Base-by-base conservation (phyloP, 1,140 invertebrate species). In the Rhizoglyphus robini region DNA sequence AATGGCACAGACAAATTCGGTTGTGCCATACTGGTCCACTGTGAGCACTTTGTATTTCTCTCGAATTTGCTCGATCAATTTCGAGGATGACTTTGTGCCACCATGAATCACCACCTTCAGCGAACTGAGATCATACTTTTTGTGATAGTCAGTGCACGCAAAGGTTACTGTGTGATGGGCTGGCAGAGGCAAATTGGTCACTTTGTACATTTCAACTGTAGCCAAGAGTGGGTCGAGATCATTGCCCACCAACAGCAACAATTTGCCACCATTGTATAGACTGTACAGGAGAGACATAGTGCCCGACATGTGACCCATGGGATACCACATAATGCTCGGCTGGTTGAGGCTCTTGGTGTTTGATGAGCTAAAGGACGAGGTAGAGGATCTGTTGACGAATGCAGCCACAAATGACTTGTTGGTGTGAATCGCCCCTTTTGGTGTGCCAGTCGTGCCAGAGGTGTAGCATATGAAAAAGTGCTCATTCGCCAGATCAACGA, bases 371-470 rank as follows among this genome's bases (percentile, higher is more conserved):
- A 30, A 18, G 29, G 15, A 13, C 18, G 20, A 2, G 59, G 29
- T 15, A 62, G 18, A 2, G 27, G 13, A 30, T n/a, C 23, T 48
- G 32, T 62, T 69, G 74, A 76, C 72, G 77, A 78, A 46, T n/a
- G n/a, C n/a, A n/a, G n/a, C n/a, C n/a, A n/a, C n/a, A n/a, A n/a
- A n/a, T n/a, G n/a, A n/a, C n/a, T n/a, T n/a, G n/a, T n/a, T n/a
- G n/a, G n/a, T n/a, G n/a, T n/a, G n/a, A n/a, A n/a, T n/a, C n/a
- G n/a, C n/a, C n/a, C n/a, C n/a, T n/a, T n/a, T n/a, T n/a, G n/a
- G n/a, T n/a, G n/a, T n/a, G n/a, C n/a, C n/a, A n/a, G n/a, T n/a
- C n/a, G n/a, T n/a, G n/a, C n/a, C n/a, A n/a, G n/a, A n/a, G n/a
- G n/a, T n/a, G n/a, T 61, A 61, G 54, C n/a, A 18, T 34, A 58